Evolutionary conservation across 53 echinoderm and acorn worm species (phyloP), one percentile per base, ranked within the genome.

Genomic region (Echinometra lucunter): DNA sequence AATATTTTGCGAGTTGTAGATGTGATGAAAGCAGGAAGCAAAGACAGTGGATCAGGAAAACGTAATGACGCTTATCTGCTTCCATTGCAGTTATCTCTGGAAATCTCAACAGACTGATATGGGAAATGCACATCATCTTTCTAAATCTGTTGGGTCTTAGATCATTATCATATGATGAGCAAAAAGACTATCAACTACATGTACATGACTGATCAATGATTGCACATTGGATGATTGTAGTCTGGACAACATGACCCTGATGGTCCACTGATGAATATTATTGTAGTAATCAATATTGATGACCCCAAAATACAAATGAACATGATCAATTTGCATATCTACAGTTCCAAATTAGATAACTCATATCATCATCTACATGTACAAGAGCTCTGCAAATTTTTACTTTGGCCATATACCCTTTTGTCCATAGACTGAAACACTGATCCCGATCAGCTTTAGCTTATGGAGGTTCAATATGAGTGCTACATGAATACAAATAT

Each of bases 1-100:
- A 80, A 23, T 80, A 83, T 83, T 83, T 83, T 83, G 12, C 27
- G 28, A 47, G n/a, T 85, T 53, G n/a, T n/a, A n/a, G 45, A 85
- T 85, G 44, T 30, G 3, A 28, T 85, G 27, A 13, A n/a, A 19
- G 6, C 83, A 45, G 49, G 85, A 49, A 85, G 44, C 42, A 49
- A 47, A 85, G 47, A 85, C 28, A 28, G 47, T 49, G 3, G 11
- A 85, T 49, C 85, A 49, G 85, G 85, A 85, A 85, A 85, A 85
- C 30, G 85, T 85, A 85, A 85, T 85, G 85, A 49, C 49, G 85
- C 85, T 85, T 85, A 25, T 85, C 85, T 85, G 45, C 45, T 85
- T 47, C 49, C 2, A 25, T 47, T 27, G 1, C 45, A 49, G 45
- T 28, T 85, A 85, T 85, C 85, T 85, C 5, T 15, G 28, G n/a